These are phyloP conservation scores for Cosmorhoe ocellata DNA, from an alignment of 2,888 invertebrate genomes.

Conservation along the genomic window DNA sequence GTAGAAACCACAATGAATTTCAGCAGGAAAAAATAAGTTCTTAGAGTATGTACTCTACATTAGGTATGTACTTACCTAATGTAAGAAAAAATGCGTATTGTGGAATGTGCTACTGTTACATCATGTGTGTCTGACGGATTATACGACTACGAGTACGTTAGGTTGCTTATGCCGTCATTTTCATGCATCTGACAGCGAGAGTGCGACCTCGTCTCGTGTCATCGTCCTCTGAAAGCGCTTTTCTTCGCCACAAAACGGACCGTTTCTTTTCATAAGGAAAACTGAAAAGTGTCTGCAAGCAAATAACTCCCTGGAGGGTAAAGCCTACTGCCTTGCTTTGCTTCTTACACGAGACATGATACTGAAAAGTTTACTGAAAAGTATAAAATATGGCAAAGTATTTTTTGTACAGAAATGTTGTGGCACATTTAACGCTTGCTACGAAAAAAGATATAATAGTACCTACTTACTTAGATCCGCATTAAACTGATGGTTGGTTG, in stretches of 20 bases:
- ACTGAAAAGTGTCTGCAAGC: constrained; percentile 82
- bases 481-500: constrained; percentile 3
- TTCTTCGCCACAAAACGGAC: constrained; percentile 81
- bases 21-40: constrained; percentile 25
- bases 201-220: constrained; percentile 81
- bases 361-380: constrained; percentile 72
- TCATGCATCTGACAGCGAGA: constrained; percentile 73
- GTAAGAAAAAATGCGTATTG: background rate
- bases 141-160: no score
- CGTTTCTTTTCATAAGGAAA: constrained; percentile 82
- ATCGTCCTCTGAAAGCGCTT: constrained; percentile 82
- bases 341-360: constrained; percentile 63
- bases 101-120: constrained; percentile 35
- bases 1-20: constrained; percentile 43
- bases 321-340: constrained; percentile 79
- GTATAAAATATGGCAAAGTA: constrained; percentile 58
- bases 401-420: constrained; percentile 47
- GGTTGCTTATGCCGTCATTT: constrained; percentile 74
- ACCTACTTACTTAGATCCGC: background rate
- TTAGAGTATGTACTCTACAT: constrained; percentile 18
- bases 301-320: constrained; percentile 81
- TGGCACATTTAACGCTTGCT: constrained; percentile 25
- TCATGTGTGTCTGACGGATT: constrained; percentile 71
- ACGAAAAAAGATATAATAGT: constrained; percentile 1
- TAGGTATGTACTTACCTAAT: background rate